Evolutionary conservation across 2,113 vertebrate genomes (phyloP).

Genomic region (Verasper variegatus): DNA sequence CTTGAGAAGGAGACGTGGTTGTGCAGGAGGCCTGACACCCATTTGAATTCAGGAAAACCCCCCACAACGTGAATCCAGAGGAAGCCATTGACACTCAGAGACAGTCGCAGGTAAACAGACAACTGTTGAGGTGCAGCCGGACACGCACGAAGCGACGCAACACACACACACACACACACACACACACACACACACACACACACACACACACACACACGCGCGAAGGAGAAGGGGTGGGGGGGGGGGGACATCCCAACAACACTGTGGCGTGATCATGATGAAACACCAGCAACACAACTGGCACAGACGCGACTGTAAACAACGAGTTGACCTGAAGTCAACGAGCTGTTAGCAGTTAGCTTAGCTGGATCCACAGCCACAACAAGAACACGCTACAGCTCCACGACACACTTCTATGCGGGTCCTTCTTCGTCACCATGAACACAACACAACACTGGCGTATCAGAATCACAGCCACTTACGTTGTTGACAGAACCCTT

Average conservation of each 20-base stretch:
- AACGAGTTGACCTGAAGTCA: too few species aligned
- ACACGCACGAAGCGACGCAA: too few species aligned
- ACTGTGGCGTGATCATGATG: slow-evolving; percentile 25
- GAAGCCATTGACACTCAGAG: background rate
- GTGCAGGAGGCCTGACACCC: background rate
- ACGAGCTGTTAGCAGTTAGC: too few species aligned
- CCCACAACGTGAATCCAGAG: background rate
- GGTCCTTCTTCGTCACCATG: too few species aligned
- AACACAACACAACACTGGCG: too few species aligned
- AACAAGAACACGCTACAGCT: too few species aligned
- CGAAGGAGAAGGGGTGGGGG: too few species aligned
- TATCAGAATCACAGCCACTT: too few species aligned
- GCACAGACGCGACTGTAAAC: too few species aligned
- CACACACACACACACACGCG: background rate
- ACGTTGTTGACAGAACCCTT: too few species aligned
- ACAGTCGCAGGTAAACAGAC: background rate
- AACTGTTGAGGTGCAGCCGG: background rate
- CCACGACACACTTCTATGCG: too few species aligned
- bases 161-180: background rate
- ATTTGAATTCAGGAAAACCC: background rate
- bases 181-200: background rate
- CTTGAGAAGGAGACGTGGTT: background rate
- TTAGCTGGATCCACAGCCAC: too few species aligned
- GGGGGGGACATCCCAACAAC: background rate
- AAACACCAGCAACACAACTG: background rate